Conservation (phyloP, 2,888 invertebrate species). For the Deroplatys truncata region DNA sequence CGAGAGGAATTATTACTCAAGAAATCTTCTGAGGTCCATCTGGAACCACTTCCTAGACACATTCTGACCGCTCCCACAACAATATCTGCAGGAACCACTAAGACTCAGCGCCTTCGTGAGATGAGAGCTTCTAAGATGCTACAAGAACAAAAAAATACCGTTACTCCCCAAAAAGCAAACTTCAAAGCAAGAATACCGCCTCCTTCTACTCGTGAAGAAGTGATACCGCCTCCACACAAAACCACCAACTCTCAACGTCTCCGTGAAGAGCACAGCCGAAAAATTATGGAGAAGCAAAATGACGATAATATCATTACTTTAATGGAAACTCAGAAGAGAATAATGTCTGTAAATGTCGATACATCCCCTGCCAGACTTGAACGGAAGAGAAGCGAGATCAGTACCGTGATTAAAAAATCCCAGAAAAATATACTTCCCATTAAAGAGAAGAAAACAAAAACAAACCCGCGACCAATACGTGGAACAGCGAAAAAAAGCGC, state of each 20-base stretch:
- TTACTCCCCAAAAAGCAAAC: not conserved
- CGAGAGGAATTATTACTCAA: not conserved
- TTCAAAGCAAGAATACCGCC: not conserved
- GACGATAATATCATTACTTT: not conserved
- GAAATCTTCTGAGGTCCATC: not conserved
- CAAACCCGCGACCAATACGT: not conserved
- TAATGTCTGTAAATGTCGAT: not conserved
- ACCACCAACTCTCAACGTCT: not conserved
- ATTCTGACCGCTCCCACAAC: not conserved
- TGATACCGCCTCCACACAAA: not conserved
- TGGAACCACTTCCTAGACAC: not conserved
- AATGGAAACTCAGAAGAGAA: not conserved
- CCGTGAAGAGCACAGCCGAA: not conserved
- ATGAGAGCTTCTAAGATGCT: not conserved
- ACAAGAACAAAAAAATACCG: not conserved
- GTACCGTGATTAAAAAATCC: not conserved
- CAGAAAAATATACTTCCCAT: not conserved
- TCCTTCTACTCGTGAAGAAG: not conserved
- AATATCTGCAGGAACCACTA: not conserved
- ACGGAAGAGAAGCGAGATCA: not conserved
- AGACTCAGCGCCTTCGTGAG: not conserved
- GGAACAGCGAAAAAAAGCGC: not conserved
- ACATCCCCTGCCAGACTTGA: not conserved
- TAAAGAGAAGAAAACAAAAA: not conserved
- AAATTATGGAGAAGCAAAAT: not conserved